Evolutionary conservation across 2,113 vertebrate species (phyloP), one percentile per base, ranked within the genome.

Genomic region (Perccottus glenii): DNA sequence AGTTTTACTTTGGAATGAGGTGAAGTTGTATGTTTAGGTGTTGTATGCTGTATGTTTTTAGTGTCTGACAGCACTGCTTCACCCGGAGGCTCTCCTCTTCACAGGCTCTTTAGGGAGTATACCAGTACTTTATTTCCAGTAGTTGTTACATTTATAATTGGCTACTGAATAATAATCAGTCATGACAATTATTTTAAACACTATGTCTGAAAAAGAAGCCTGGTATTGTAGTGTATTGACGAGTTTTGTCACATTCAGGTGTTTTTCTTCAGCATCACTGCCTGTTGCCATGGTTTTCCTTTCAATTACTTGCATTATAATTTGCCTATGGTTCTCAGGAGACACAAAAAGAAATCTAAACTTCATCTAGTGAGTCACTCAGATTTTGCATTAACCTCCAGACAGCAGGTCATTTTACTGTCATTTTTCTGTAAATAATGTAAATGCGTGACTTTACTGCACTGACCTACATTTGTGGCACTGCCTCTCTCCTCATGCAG

Each of bases 391-490:
- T 47, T 67, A 70, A 83, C 75, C 67, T 71, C 57, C 57, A 67
- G 65, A 80, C 73, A 75, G 40, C 47, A 75, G 60, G 40, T 60
- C 27, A 73, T 72, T 74, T 71, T 10, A 67, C 60, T 43, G 42
- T 15, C 60, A 78, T 81, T 68, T 75, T 44, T 73, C 27, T 61
- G 32, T 47, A 51, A 70, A 45, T 80, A 38, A 40, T 9, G 46
- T 56, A 78, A 79, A 65, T 44, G 60, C 60, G 60, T n/a, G 35
- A 67, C 42, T 57, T 62, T 60, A 48, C 53, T 62, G 14, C 70
- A 61, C 69, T 88, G 84, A 88, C 84, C 85, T 82, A 88, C 72
- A 86, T 86, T 83, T 53, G 42, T 60, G 67, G 58, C 5, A 4
- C 27, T 53, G 60, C 57, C 70, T 80, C 63, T 56, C 49, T 19